A percentile compares a stretch with the other conserved stretches of the same genome.
Conservation (phyloP, 2,797 vertebrate genomes). For the Sarcoramphus papa region DNA sequence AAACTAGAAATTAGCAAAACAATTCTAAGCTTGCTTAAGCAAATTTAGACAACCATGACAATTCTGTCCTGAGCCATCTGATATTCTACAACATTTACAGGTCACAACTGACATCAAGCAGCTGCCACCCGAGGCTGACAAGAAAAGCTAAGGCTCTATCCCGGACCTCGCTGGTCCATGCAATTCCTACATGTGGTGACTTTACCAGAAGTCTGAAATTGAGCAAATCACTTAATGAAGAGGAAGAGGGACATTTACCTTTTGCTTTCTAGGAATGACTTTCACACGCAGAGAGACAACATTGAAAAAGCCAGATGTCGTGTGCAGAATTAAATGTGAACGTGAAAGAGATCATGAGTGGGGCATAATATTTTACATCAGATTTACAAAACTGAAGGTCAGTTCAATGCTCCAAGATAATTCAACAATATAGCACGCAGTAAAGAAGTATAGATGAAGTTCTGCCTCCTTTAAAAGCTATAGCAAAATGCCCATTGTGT, state of each 20-base stretch:
- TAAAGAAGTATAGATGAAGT: not conserved
- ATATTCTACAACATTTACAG: not conserved
- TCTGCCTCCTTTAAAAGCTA: not conserved
- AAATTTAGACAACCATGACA: not conserved
- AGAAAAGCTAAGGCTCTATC: not conserved
- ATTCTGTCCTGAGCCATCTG: not conserved
- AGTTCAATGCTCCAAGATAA: not conserved
- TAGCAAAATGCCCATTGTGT: not conserved
- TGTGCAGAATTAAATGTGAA: not conserved
- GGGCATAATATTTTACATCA: not conserved
- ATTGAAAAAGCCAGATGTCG: not conserved
- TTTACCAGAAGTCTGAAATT: not conserved
- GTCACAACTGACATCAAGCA: not conserved
- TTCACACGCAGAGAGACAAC: not conserved
- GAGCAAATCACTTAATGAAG: not conserved
- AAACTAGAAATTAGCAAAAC: not conserved
- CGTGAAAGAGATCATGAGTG: not conserved
- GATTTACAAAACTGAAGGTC: not conserved
- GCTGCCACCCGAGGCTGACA: not conserved
- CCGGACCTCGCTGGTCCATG: accelerated
- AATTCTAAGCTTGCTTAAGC: not conserved
- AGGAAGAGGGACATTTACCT: not conserved
- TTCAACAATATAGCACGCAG: not conserved
- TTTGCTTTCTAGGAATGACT: not conserved
- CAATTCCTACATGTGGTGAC: not conserved